Evolutionary conservation across 2,888 invertebrate genomes (phyloP).

Genomic region (Leuctra nigra): DNA sequence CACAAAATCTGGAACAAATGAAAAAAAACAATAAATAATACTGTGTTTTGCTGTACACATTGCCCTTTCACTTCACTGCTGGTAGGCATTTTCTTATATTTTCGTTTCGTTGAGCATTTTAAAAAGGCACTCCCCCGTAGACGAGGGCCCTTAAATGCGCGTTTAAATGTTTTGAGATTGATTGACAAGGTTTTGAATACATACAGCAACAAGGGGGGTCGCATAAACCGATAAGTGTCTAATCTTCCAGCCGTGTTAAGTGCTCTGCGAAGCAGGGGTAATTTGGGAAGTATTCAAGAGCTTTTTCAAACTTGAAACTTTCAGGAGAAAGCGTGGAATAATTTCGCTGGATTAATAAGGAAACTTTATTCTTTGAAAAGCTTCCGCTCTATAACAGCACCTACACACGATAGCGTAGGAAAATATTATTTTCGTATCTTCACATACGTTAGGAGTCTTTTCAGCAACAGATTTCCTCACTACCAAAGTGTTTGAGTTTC

Average conservation of each 20-base stretch:
- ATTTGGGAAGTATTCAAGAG: slow-evolving; percentile 10
- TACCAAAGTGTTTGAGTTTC: too few species aligned
- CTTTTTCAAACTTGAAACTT: slow-evolving; percentile 7
- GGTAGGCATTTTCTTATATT: too few species aligned
- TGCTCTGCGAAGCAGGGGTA: slow-evolving; percentile 9
- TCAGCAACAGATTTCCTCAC: too few species aligned
- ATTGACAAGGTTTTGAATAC: slow-evolving; percentile 4
- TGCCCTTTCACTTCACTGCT: too few species aligned
- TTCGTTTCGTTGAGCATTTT: too few species aligned
- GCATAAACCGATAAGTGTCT: not conserved
- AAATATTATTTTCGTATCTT: too few species aligned
- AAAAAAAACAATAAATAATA: too few species aligned
- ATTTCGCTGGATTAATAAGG: slow-evolving; percentile 3
- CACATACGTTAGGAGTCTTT: too few species aligned
- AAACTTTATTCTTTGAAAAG: slow-evolving; percentile 10
- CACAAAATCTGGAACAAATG: not conserved
- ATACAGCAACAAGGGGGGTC: not conserved
- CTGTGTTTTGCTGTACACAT: too few species aligned
- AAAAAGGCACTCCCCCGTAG: not conserved
- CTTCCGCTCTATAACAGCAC: not conserved
- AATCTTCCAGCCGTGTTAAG: slow-evolving; percentile 14
- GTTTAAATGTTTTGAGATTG: not conserved
- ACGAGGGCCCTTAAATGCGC: too few species aligned
- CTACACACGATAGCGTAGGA: too few species aligned
- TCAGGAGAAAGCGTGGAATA: slow-evolving; percentile 16